Percentiles rank a stretch among this genome's conserved stretches.
phyloP scores from a whole-genome alignment of 2,888 invertebrate species.

The Nineta flava region DNA sequence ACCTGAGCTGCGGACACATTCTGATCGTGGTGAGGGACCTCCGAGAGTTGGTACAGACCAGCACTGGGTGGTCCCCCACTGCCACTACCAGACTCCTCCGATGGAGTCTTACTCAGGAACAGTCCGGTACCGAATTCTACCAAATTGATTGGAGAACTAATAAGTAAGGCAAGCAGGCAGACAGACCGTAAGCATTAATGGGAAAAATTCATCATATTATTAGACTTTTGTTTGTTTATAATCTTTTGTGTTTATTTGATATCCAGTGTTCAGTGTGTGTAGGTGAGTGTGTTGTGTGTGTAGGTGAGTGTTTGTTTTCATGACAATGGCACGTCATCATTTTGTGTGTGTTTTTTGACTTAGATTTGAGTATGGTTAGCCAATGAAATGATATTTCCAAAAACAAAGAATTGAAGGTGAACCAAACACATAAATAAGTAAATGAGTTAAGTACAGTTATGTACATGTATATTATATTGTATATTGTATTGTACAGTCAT shows the following conservation, averaged over 20 bases:
- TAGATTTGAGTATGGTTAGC: no score
- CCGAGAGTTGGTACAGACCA: slow-evolving; percentile 29
- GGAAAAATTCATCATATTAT: slow-evolving; percentile 18
- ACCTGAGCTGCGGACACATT: slow-evolving; percentile 22
- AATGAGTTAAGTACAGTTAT: no score
- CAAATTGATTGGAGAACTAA: slow-evolving; percentile 83
- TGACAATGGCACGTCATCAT: no score
- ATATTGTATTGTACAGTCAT: no score
- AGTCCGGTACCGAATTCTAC: slow-evolving; percentile 92
- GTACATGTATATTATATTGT: no score
- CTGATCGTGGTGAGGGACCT: slow-evolving; percentile 24
- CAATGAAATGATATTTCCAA: no score
- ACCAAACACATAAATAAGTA: no score
- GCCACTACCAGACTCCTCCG: slow-evolving; percentile 65
- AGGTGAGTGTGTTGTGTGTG: no score
- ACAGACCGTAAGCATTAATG: slow-evolving; percentile 4
- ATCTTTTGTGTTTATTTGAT: not conserved
- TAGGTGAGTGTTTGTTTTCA: no score
- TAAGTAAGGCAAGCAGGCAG: not conserved
- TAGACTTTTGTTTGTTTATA: not conserved
- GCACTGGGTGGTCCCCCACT: slow-evolving; percentile 45
- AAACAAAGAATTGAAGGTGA: no score
- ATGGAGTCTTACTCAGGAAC: slow-evolving; percentile 82
- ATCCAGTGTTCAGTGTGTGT: no score
- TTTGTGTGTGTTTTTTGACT: no score